Evolutionary conservation across 2,888 invertebrate species (phyloP).

Genomic region (Mythimna lalbum): DNA sequence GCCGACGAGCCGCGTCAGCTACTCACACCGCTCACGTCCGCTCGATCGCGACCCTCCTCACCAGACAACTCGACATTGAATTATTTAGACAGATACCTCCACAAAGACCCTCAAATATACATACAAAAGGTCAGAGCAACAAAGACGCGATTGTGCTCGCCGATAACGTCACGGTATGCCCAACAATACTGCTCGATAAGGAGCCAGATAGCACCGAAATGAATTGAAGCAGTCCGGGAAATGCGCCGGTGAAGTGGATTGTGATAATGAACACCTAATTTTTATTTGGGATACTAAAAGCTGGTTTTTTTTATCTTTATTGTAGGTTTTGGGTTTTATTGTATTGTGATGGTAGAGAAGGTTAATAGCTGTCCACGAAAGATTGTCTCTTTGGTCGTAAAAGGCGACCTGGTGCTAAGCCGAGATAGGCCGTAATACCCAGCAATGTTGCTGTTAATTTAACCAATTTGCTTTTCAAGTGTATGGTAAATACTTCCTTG

Average conservation of each 20-base stretch:
- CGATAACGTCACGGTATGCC: slow-evolving; percentile 55
- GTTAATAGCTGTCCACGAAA: neutral
- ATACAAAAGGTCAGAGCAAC: slow-evolving; percentile 66
- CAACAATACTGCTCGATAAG: slow-evolving; percentile 48
- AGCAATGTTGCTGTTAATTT: neutral
- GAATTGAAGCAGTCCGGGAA: slow-evolving; percentile 43
- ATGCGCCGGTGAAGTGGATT: slow-evolving; percentile 20
- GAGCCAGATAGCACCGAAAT: slow-evolving; percentile 43
- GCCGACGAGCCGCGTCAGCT: slow-evolving; percentile 15
- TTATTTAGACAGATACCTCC: slow-evolving; percentile 71
- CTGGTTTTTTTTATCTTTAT: slow-evolving; percentile 50
- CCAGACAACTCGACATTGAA: slow-evolving; percentile 67
- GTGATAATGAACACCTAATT: slow-evolving; percentile 57
- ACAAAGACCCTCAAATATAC: slow-evolving; percentile 66
- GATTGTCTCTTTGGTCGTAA: slow-evolving; percentile 1
- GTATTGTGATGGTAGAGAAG: slow-evolving; percentile 9
- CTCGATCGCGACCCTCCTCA: slow-evolving; percentile 56
- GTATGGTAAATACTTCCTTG: too few relatives aligned
- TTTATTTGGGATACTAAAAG: slow-evolving; percentile 42
- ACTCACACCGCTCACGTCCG: slow-evolving; percentile 38
- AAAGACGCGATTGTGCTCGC: slow-evolving; percentile 59
- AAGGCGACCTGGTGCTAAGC: neutral
- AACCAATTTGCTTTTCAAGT: neutral
- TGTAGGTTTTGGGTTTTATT: slow-evolving; percentile 27
- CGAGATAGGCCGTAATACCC: neutral